Evolutionary conservation across 2,113 vertebrate genomes (phyloP).

Genomic region (Rhegmatorhina hoffmannsi): DNA sequence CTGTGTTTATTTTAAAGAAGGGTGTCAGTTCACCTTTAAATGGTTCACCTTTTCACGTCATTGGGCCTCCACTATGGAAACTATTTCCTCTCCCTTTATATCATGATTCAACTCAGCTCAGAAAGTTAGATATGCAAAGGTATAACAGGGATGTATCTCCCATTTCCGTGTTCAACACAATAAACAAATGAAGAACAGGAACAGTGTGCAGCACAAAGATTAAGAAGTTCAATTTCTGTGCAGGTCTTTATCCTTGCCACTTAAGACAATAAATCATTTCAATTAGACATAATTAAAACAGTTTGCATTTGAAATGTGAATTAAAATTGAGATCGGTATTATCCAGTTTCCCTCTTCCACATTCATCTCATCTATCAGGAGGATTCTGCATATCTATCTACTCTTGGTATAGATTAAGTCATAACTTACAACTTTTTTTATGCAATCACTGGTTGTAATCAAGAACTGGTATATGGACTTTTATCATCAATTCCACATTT

Average conservation of each 20-base stretch:
- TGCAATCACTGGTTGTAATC: not conserved
- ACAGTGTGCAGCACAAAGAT: not conserved
- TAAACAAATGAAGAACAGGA: not conserved
- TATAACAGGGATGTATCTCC: not conserved
- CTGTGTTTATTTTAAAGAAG: not conserved
- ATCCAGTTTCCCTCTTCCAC: not conserved
- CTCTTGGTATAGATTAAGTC: conserved; percentile 18
- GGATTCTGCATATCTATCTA: not conserved
- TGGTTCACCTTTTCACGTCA: not conserved
- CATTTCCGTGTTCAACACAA: not conserved
- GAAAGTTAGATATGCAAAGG: not conserved
- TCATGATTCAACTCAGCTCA: not conserved
- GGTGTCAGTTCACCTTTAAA: not conserved
- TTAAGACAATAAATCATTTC: conserved; percentile 44
- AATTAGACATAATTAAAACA: conserved; percentile 25
- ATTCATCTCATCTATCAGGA: not conserved
- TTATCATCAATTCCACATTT: not conserved
- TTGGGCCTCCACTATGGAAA: not conserved
- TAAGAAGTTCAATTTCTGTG: conserved; percentile 25
- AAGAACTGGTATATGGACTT: not conserved
- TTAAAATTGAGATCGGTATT: conserved; percentile 6
- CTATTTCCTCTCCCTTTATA: not conserved
- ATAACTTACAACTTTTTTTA: not conserved
- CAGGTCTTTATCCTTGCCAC: not conserved
- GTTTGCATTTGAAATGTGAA: conserved; percentile 35